Evolutionary conservation across 1,140 invertebrate genomes (phyloP), one percentile per base, ranked within the genome.

Genomic region (Leguminivora glycinivorella): DNA sequence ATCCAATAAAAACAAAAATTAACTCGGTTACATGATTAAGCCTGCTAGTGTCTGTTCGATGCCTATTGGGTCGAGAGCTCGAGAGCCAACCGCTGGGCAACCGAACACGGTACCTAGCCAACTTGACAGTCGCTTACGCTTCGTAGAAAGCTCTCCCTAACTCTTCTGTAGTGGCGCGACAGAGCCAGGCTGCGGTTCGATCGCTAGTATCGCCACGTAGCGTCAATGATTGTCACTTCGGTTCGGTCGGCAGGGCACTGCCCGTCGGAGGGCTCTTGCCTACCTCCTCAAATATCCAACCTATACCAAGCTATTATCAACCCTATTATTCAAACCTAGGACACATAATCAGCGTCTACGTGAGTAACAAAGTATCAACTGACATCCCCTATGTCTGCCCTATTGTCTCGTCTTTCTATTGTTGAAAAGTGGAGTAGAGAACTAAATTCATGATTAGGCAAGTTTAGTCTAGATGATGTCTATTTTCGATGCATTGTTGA

Each of bases 401-500:
- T 63, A 63, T 63, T 63, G 58, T 63, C 58, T 63, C 58, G 29
- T 19, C 58, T 63, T 63, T 63, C 58, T 63, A 63, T 63, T 63
- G 58, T 63, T 34, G 26, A 29, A 52, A 34, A 63, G 26, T 63
- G 58, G 58, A 63, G 58, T 63, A 63, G 58, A 60, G 56, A 34
- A 63, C 29, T 63, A 63, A 63, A 63, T 63, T 63, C 58, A n/a
- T 63, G 58, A 63, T 63, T 63, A 63, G 58, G 58, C 58, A 63
- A 63, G 58, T 63, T 63, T 63, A 31, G 58, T 34, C 58, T 63
- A 26, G 26, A 63, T 63, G 58, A 31, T 22, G 58, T 17, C 25
- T 63, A 29, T 17, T 63, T 25, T 29, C 26, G 5, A 19, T 52
- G 47, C 19, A 52, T 52, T 22, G 3, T 22, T 22, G 7, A 22